Base-by-base conservation (phyloP, 2,888 invertebrate genomes). In the Limnephilus rhombicus region DNA sequence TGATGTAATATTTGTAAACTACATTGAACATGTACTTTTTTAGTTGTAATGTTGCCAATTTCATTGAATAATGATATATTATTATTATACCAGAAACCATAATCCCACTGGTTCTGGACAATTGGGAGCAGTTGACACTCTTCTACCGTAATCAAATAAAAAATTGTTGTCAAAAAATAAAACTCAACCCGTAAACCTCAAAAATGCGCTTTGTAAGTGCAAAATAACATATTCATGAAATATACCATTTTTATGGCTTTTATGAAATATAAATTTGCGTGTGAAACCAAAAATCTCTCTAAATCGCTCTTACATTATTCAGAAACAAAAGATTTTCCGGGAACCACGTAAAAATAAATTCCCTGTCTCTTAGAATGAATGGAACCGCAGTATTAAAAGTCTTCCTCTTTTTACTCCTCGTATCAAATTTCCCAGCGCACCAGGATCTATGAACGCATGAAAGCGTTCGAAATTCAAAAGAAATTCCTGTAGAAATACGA, bases 381-480 rank as follows among this genome's bases (percentile, higher is more conserved):
- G 4, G 7, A 82, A 82, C 13, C 5, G 18, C 13, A 31, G 11
- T 15, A 34, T 82, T 82, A 34, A 82, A 82, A 15, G 31, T 34
- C 68, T 0, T 87, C 31, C 15, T 68, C 31, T 87, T 87, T 87
- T 87, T 31, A 53, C 87, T 87, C 34, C 5, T n/a, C 1, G 15
- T 87, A 29, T 87, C 18, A 31, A 87, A 68, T 87, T 68, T 87
- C 15, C 34, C 29, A 24, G 45, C 86, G 24, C 37, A n/a, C 45
- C 86, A 29, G 31, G 31, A 68, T 87, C 87, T 31, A 9, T 13
- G 7, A 29, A 31, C 53, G 68, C 87, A 29, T 31, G 87, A 87
- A 87, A 87, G 34, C 68, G 68, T 87, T 87, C 87, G 53, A 34
- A 87, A 87, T 87, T 87, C 87, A 68, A 87, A 87, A 68, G 68